These are phyloP conservation scores for Malurus elegans DNA, from an alignment of 2,113 vertebrate genomes.

Conservation along the genomic window DNA sequence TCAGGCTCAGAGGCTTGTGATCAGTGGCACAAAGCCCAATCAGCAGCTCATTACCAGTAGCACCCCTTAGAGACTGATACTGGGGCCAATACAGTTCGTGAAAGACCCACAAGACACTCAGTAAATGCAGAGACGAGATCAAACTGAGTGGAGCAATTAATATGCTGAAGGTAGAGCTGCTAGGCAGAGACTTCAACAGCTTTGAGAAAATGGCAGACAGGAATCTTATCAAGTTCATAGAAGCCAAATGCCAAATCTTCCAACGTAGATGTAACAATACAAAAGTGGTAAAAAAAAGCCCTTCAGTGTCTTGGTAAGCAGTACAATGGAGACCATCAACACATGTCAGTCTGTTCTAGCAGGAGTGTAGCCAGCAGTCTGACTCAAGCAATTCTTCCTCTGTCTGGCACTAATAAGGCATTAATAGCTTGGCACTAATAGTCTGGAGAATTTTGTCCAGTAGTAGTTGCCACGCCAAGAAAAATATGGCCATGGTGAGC, in stretches of 20 bases:
- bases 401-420: neutral
- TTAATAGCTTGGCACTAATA: too few relatives aligned
- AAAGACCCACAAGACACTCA: neutral
- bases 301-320: neutral
- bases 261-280: neutral
- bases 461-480: neutral
- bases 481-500: neutral
- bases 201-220: neutral
- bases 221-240: neutral
- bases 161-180: neutral
- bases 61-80: neutral
- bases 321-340: neutral
- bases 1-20: neutral
- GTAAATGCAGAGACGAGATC: neutral
- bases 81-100: neutral
- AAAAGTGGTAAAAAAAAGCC: neutral
- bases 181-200: neutral
- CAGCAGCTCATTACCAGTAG: neutral
- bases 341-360: neutral
- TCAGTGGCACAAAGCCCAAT: neutral
- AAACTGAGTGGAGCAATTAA: neutral
- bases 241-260: neutral
- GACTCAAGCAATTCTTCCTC: neutral
- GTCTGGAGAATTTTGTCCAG: neutral
- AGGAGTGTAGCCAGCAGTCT: neutral